phyloP scores from a whole-genome alignment of 2,888 invertebrate genomes.

The Drosophila maculinotata region DNA sequence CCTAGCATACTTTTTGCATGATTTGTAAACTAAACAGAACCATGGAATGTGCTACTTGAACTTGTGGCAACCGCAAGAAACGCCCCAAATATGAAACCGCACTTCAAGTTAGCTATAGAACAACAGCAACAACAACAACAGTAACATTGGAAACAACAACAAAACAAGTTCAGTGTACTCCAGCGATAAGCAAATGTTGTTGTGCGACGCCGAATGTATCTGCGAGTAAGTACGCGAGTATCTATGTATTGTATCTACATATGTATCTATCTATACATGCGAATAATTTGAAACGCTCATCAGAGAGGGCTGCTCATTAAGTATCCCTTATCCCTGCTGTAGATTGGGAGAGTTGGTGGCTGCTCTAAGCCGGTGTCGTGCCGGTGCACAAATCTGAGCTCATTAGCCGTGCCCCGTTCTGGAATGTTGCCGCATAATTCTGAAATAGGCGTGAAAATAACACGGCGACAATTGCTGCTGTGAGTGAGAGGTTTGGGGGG shows the following conservation, averaged over 20 bases:
- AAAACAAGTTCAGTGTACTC: constrained; percentile 70
- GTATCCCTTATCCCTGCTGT: no score
- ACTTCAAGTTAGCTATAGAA: constrained; percentile 12
- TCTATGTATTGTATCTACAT: constrained; percentile 17
- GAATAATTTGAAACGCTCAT: constrained; percentile 42
- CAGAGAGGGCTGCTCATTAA: not conserved
- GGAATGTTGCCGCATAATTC: constrained; percentile 62
- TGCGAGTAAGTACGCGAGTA: constrained; percentile 12
- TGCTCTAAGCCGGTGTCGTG: constrained; percentile 55
- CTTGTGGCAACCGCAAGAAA: constrained; percentile 49
- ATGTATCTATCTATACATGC: constrained; percentile 19
- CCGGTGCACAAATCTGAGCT: constrained; percentile 69
- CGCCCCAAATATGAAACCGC: constrained; percentile 66
- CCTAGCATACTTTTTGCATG: constrained; percentile 62
- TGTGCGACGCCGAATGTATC: constrained; percentile 24
- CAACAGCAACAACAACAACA: constrained; percentile 20
- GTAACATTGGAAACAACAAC: no score
- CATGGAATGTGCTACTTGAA: constrained; percentile 55
- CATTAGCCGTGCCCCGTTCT: constrained; percentile 57
- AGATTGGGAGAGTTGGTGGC: constrained; percentile 3
- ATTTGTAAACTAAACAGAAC: not conserved
- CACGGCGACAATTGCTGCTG: constrained; percentile 40
- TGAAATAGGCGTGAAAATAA: constrained; percentile 65
- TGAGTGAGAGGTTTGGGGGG: not conserved
- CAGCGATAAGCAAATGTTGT: constrained; percentile 57